Percentiles rank a stretch among this genome's conserved stretches.
Evolutionary conservation across 2,888 invertebrate genomes (phyloP).

Genomic region (Apodemia zela): DNA sequence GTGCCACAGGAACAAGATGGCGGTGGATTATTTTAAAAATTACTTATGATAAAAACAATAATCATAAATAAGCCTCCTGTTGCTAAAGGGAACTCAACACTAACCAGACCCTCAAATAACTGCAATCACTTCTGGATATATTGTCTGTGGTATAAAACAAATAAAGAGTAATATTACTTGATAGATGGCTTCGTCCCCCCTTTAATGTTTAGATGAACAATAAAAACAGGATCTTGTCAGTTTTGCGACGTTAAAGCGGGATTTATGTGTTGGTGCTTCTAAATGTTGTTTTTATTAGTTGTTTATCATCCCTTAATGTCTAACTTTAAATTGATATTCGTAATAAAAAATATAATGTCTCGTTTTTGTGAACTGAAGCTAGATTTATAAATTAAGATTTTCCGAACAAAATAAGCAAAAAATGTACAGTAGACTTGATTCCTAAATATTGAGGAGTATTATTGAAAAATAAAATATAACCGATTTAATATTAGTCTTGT

Average conservation of each 20-base stretch:
- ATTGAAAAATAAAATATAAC: too few relatives aligned
- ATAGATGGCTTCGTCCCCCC: conserved; percentile 28
- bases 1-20: too few relatives aligned
- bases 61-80: conserved; percentile 15
- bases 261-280: conserved; percentile 33
- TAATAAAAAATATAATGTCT: conserved; percentile 5
- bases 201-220: conserved; percentile 42
- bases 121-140: conserved; percentile 20
- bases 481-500: too few relatives aligned
- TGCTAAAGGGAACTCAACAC: conserved; percentile 10
- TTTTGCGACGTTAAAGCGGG: conserved; percentile 38
- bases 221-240: conserved; percentile 63
- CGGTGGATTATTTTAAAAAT: conserved; percentile 2
- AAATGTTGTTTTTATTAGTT: conserved; percentile 21
- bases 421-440: too few relatives aligned
- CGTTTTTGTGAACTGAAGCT: background rate
- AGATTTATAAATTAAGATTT: background rate
- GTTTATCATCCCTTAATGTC: conserved; percentile 30
- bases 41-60: conserved; percentile 2
- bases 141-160: conserved; percentile 39
- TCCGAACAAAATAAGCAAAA: background rate
- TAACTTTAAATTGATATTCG: conserved; percentile 28
- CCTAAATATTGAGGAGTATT: too few relatives aligned
- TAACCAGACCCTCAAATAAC: conserved; percentile 9
- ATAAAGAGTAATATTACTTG: conserved; percentile 35